These are phyloP conservation scores for Aphaenogaster rudis DNA, from an alignment of 1,140 invertebrate species.

Conservation along the genomic window DNA sequence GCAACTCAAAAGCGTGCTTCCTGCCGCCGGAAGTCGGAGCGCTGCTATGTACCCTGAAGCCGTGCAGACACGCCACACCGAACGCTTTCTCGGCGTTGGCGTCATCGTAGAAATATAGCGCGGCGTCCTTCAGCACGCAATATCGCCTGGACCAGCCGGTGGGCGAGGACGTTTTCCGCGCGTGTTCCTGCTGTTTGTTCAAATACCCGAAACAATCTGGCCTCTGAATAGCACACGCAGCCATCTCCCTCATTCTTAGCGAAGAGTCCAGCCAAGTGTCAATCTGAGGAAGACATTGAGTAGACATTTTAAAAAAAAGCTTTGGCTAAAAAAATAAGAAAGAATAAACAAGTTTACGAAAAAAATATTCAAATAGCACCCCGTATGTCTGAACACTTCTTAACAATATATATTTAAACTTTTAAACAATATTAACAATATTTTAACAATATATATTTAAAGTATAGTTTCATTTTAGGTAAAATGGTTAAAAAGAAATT, in stretches of 20 bases:
- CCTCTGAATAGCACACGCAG: slow-evolving; percentile 91
- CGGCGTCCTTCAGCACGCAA: slow-evolving; percentile 98
- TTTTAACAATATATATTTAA: not conserved
- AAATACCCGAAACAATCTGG: slow-evolving; percentile 97
- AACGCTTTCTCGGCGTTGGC: slow-evolving; percentile 94
- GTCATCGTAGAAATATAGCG: slow-evolving; percentile 97
- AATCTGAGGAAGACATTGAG: slow-evolving; percentile 82
- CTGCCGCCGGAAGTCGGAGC: slow-evolving; percentile 91
- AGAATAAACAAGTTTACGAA: not conserved
- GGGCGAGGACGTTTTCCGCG: slow-evolving; percentile 90
- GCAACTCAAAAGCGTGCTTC: slow-evolving; percentile 96
- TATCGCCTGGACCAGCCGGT: slow-evolving; percentile 94
- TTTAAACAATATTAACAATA: no score
- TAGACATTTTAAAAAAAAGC: not conserved
- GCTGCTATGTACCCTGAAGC: slow-evolving; percentile 95
- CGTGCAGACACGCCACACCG: slow-evolving; percentile 97
- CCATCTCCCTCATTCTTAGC: slow-evolving; percentile 90
- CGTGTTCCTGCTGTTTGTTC: slow-evolving; percentile 91
- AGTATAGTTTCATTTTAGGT: not conserved
- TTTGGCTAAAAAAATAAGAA: not conserved
- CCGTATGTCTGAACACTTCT: not conserved
- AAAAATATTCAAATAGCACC: not conserved
- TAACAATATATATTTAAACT: not conserved
- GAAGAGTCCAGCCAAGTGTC: slow-evolving; percentile 93
- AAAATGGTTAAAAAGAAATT: not conserved